Evolutionary conservation across 2,888 invertebrate genomes (phyloP).

Genomic region (Zygothrica quintamaculata): DNA sequence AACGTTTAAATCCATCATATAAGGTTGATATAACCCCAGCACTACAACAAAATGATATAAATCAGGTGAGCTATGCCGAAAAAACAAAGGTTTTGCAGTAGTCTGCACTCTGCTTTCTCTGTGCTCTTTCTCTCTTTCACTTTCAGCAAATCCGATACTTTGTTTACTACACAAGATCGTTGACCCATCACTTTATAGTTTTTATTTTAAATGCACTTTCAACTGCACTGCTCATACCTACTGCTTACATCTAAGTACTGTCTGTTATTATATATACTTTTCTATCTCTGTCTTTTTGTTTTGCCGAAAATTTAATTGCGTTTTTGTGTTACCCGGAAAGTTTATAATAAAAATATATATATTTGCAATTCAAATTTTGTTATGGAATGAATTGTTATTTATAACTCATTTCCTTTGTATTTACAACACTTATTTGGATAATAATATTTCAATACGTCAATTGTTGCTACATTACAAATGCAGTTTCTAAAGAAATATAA

Average conservation of each 20-base stretch:
- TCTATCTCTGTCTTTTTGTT: background rate
- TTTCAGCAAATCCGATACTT: conserved; percentile 1
- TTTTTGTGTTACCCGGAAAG: too few relatives aligned
- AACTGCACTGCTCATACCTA: too few relatives aligned
- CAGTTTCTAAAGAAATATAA: too few relatives aligned
- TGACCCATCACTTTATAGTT: conserved; percentile 32
- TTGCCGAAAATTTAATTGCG: background rate
- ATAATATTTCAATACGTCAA: too few relatives aligned
- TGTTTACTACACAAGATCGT: conserved; percentile 49
- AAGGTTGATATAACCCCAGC: conserved; percentile 61
- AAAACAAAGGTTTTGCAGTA: conserved; percentile 11
- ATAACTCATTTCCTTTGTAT: too few relatives aligned
- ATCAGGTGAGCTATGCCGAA: conserved; percentile 63
- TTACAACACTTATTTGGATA: too few relatives aligned
- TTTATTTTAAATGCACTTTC: conserved; percentile 4
- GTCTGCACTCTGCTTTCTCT: conserved; percentile 8
- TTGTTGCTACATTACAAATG: too few relatives aligned
- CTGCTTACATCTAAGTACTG: background rate
- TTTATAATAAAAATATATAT: too few relatives aligned
- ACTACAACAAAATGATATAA: conserved; percentile 55
- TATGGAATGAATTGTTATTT: too few relatives aligned
- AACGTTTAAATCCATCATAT: conserved; percentile 57
- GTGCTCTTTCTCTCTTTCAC: background rate
- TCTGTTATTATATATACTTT: too few relatives aligned
- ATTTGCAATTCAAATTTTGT: too few relatives aligned